Evolutionary conservation across 2,113 vertebrate genomes (phyloP).

Genomic region (Clarias macrocephalus): DNA sequence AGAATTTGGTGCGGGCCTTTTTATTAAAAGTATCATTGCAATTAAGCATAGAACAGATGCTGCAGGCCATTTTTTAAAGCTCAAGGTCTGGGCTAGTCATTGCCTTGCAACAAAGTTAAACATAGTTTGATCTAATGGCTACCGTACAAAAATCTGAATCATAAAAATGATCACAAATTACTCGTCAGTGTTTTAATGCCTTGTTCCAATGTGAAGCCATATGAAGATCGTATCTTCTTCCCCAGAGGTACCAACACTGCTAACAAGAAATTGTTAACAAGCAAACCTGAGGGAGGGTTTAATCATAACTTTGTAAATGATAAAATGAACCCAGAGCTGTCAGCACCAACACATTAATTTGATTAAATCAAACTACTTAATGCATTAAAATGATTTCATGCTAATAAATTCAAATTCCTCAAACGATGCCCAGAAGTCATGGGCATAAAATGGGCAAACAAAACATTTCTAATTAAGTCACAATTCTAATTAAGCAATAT

Average conservation of each 20-base stretch:
- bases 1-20: slow-evolving; percentile 53
- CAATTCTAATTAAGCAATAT: too few species aligned
- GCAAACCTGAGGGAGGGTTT: not conserved
- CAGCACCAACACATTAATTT: too few species aligned
- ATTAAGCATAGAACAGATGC: not conserved
- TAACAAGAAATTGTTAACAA: not conserved
- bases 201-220: not conserved
- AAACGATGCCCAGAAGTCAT: too few species aligned
- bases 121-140: not conserved
- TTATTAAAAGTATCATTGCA: not conserved
- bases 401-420: too few species aligned
- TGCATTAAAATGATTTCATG: too few species aligned
- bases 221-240: not conserved
- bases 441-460: too few species aligned
- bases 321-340: not conserved
- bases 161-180: not conserved
- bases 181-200: not conserved
- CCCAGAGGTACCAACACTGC: not conserved
- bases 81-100: not conserved
- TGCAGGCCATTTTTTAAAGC: not conserved
- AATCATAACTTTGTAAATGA: not conserved
- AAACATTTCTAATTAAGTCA: too few species aligned
- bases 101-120: not conserved
- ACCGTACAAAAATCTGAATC: not conserved
- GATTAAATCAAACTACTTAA: too few species aligned